A percentile compares a stretch with the other conserved stretches of the same genome.
These are phyloP conservation scores for Lepus timidus DNA, from an alignment of 2,113 vertebrate genomes.

Conservation along the genomic window DNA sequence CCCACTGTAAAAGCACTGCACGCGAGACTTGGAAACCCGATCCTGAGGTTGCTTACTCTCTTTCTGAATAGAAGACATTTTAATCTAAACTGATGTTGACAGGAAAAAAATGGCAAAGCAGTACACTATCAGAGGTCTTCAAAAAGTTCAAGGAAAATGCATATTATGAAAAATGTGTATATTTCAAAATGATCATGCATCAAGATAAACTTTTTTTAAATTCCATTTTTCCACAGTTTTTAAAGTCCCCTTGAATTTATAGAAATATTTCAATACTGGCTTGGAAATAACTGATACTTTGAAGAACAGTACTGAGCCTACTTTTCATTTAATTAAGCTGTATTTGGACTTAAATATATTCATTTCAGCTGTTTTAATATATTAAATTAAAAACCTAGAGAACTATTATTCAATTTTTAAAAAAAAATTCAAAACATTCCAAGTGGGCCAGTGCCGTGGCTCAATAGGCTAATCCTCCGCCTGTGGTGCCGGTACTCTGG, in stretches of 20 bases:
- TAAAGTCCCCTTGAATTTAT: no score
- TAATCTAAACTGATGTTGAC: conserved; percentile 30
- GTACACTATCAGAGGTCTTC: neutral
- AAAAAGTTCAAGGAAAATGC: no score
- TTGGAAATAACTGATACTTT: conserved; percentile 13
- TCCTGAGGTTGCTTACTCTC: neutral
- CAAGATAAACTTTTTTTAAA: no score
- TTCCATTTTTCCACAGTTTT: no score
- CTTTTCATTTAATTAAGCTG: conserved; percentile 61
- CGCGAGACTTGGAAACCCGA: conserved; percentile 41
- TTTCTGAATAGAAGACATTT: conserved; percentile 56
- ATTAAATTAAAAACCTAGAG: neutral
- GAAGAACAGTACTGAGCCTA: neutral
- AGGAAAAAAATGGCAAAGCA: conserved; percentile 39
- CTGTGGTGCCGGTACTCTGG: no score
- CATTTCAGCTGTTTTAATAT: neutral
- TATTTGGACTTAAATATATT: conserved; percentile 47
- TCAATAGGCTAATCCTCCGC: no score
- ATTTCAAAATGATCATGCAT: no score
- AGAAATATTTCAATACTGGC: conserved; percentile 26
- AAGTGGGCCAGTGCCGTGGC: no score
- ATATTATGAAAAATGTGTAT: no score
- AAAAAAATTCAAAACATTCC: neutral
- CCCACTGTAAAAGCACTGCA: neutral
- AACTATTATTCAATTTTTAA: neutral